Evolutionary conservation across 2,113 vertebrate species (phyloP).

Genomic region (Labrus mixtus): DNA sequence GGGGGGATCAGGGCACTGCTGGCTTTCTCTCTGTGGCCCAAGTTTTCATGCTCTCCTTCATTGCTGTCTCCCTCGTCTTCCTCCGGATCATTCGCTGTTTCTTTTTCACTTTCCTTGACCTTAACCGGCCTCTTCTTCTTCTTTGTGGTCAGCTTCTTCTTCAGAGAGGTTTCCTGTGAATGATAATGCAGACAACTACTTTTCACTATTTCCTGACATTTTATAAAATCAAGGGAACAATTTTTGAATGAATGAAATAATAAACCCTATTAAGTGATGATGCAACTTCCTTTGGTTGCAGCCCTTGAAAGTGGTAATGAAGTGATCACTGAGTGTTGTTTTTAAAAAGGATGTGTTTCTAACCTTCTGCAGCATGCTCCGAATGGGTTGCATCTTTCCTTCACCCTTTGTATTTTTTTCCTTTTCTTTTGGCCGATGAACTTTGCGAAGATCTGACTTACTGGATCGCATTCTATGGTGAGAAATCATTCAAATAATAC

Average conservation of each 20-base stretch:
- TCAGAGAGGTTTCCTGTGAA: conserved; percentile 77
- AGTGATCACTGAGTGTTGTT: too few species aligned
- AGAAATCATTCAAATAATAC: conserved; percentile 17
- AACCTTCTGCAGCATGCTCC: conserved; percentile 82
- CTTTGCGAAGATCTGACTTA: conserved; percentile 70
- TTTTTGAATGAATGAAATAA: neutral
- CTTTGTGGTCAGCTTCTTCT: conserved; percentile 74
- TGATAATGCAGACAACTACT: neutral
- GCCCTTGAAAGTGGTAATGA: neutral
- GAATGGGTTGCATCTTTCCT: conserved; percentile 74
- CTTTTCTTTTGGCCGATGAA: conserved; percentile 57
- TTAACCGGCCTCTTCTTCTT: conserved; percentile 81
- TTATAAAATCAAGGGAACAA: neutral
- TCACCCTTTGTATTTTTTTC: conserved; percentile 63
- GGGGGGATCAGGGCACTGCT: conserved; percentile 70
- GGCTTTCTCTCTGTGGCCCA: conserved; percentile 61
- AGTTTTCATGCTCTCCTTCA: conserved; percentile 66
- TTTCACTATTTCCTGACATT: neutral
- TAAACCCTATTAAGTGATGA: neutral
- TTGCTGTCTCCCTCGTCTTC: conserved; percentile 52
- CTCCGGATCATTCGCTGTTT: conserved; percentile 7
- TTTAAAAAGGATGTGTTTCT: neutral
- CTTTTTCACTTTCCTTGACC: conserved; percentile 39
- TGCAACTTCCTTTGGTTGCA: neutral
- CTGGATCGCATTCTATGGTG: conserved; percentile 66